Evolutionary conservation across 2,888 invertebrate species (phyloP).

Genomic region (Aleiodes leptofemur): DNA sequence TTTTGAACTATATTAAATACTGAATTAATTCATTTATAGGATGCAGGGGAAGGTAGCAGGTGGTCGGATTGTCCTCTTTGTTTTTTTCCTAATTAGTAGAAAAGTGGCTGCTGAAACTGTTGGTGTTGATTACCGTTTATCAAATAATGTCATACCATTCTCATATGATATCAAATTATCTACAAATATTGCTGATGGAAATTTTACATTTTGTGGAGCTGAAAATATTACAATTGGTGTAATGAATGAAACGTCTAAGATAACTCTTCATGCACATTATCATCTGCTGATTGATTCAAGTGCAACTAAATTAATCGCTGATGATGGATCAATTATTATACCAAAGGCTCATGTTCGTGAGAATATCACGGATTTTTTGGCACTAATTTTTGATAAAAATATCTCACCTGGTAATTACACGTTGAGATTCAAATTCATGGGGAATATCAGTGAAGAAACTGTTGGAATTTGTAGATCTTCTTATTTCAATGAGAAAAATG

Average conservation of each 20-base stretch:
- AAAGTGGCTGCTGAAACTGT: not conserved
- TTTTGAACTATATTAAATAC: slow-evolving; percentile 10
- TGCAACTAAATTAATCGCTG: slow-evolving; percentile 57
- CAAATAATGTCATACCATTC: slow-evolving; percentile 76
- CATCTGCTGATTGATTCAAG: slow-evolving; percentile 69
- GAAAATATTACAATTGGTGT: slow-evolving; percentile 48
- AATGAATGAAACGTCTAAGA: slow-evolving; percentile 66
- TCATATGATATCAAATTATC: slow-evolving; percentile 77
- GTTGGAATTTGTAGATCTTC: slow-evolving; percentile 83
- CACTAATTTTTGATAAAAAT: slow-evolving; percentile 44
- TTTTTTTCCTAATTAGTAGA: slow-evolving; percentile 30
- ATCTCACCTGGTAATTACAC: slow-evolving; percentile 76
- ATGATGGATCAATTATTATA: slow-evolving; percentile 37
- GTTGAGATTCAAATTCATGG: slow-evolving; percentile 78
- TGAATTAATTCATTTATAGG: slow-evolving; percentile 27
- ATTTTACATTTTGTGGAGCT: slow-evolving; percentile 57
- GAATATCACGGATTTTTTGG: slow-evolving; percentile 47
- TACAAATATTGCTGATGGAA: slow-evolving; percentile 75
- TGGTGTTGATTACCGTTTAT: slow-evolving; percentile 75
- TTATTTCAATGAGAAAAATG: slow-evolving; percentile 76
- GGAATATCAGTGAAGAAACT: slow-evolving; percentile 78
- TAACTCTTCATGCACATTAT: slow-evolving; percentile 72
- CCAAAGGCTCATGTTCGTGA: slow-evolving; percentile 55
- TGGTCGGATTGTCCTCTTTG: slow-evolving; percentile 39
- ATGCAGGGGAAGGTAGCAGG: slow-evolving; percentile 37